Base-by-base conservation (phyloP, 2,888 invertebrate species). In the Dolichomitus sp. region DNA sequence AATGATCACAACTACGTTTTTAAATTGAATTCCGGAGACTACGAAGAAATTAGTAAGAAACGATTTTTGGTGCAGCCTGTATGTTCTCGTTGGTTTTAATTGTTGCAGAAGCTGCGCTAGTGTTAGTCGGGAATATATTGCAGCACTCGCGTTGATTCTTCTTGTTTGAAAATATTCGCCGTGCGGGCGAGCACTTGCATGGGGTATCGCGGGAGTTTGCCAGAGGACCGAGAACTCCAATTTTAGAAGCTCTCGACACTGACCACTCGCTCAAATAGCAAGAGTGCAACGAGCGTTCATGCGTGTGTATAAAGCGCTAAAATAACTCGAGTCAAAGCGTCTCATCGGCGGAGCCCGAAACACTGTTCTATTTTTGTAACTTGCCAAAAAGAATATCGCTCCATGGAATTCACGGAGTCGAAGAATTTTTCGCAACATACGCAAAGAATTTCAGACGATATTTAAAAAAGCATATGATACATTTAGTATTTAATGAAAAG, bases 211-310 rank as follows among this genome's bases (percentile, higher is more conserved):
- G 42, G 17, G 59, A 69, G 48, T 72, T 76, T 50, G 45, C 73
- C 42, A 42, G 59, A 12, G 7, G 50, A 57, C 14, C 42, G 27
- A 33, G 72, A 37, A 19, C 42, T 82, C 78, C 82, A 82, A 82
- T 70, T 82, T 82, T 82, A 79, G 82, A 82, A 57, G n/a, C 75
- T 68, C 79, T 79, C 75, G 57, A 61, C 79, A 79, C 70, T 82
- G 82, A 79, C 82, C 79, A 72, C 59, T 70, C 61, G 42, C 33
- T n/a, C 48, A 17, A 66, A 79, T 59, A 66, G 66, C 65, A 40
- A 59, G 57, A 63, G 45, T 40, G 74, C 69, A 78, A 70, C 57
- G 66, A 69, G 69, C 70, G 69, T 42, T 59, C 42, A 17, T 17
- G 63, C 59, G 65, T 57, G 50, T 45, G 74, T 57, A 48, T 75